Evolutionary conservation across 2,113 vertebrate species (phyloP).

Genomic region (Phaethornis superciliosus): DNA sequence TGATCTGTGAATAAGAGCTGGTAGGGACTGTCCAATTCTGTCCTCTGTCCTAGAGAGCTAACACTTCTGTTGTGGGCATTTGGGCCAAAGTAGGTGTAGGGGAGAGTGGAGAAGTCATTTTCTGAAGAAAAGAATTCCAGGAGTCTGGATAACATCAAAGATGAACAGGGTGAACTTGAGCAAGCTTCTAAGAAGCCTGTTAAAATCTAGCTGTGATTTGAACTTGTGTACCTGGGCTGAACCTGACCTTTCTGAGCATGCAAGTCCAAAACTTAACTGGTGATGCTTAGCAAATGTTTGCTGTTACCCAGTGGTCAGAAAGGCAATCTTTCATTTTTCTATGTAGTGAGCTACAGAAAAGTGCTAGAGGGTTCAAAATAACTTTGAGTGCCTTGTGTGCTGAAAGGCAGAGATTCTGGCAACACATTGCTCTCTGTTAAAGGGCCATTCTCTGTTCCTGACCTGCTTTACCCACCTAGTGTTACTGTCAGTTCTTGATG

Average conservation of each 20-base stretch:
- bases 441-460: background rate
- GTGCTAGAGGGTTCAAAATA: background rate
- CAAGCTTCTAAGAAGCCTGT: background rate
- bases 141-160: background rate
- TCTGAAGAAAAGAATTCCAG: background rate
- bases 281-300: background rate
- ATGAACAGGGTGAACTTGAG: background rate
- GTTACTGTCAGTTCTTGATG: background rate
- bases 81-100: accelerated
- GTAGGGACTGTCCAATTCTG: accelerated
- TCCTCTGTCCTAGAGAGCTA: background rate
- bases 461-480: background rate
- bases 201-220: background rate
- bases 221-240: background rate
- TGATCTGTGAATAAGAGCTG: background rate
- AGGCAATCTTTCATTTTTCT: background rate
- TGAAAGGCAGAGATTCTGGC: background rate
- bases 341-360: background rate
- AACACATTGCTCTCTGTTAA: background rate
- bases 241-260: background rate
- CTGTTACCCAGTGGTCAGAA: background rate
- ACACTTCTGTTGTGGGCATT: background rate
- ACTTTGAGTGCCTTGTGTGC: background rate
- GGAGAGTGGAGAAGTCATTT: background rate
- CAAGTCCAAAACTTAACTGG: background rate